Base-by-base conservation (phyloP, 1,140 invertebrate species). In the Drosophila melanica region DNA sequence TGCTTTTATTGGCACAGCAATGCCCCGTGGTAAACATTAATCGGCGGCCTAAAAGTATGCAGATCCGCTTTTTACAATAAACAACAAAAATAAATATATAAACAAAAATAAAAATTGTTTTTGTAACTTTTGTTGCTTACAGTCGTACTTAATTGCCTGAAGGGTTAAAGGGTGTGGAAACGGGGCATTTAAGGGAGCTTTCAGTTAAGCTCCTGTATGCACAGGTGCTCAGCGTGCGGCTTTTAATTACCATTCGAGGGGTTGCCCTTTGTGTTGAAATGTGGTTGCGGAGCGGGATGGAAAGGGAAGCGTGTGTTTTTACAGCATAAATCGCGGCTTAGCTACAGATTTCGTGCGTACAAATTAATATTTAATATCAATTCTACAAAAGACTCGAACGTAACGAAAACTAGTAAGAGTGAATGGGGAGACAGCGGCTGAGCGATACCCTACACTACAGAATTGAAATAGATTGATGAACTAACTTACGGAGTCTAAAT, bases 281-380 rank as follows among this genome's bases (percentile, higher is more conserved):
- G 27, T 7, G 27, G 4, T 7, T 27, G 0, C 4, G 8, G 9
- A 35, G 47, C 6, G 14, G 14, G 23, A 27, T 8, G 48, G 27
- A n/a, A 23, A n/a, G n/a, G 16, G 11, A 14, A 16, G 54, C 27
- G 41, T 60, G 9, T 48, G 59, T 60, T 51, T 62, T 51, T 45
- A 48, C 48, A 50, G 42, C 54, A 45, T 65, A 71, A 71, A 63
- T 65, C 60, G 60, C 41, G 45, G 62, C 68, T 71, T 65, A 71
- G 14, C 64, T 48, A 27, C 44, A 48, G 68, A 71, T 71, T 71
- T 71, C 10, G 27, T 42, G 45, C 44, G 20, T 57, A 42, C 53
- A 66, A 71, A 66, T 66, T 48, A 66, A 71, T 71, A 71, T 71
- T 71, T 71, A 71, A 71, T 71, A 35, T 33, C 44, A 66, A 33